Percentiles rank a stretch among this genome's conserved stretches.
Evolutionary conservation across 1,140 invertebrate species (phyloP).

Genomic region (Drosophila sturtevanti): DNA sequence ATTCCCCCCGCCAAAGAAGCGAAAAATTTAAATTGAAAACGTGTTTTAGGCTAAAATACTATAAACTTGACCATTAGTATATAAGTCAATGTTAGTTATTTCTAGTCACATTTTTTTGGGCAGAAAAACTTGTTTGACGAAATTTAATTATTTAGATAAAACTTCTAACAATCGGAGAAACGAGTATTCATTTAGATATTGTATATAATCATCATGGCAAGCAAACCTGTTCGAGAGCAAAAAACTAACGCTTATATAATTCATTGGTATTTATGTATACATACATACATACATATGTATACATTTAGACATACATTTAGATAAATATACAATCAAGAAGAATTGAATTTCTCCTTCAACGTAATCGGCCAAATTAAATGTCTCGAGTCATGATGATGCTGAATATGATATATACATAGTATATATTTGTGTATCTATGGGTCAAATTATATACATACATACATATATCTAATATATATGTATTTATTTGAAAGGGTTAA

Average conservation of each 20-base stretch:
- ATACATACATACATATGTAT: too few relatives aligned
- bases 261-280: neutral
- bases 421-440: neutral
- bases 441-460: neutral
- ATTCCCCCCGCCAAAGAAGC: neutral
- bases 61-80: slow-evolving; percentile 32
- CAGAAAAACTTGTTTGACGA: slow-evolving; percentile 48
- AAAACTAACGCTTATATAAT: slow-evolving; percentile 40
- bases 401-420: neutral
- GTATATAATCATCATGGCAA: slow-evolving; percentile 42
- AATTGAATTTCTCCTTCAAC: neutral
- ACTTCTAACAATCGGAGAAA: slow-evolving; percentile 40
- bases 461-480: neutral
- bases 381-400: slow-evolving; percentile 8
- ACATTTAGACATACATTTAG: neutral
- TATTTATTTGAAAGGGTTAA: slow-evolving; percentile 5
- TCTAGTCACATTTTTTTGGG: slow-evolving; percentile 54
- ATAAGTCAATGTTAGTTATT: slow-evolving; percentile 21
- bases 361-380: neutral
- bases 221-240: slow-evolving; percentile 33
- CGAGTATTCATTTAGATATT: slow-evolving; percentile 32
- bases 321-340: neutral
- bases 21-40: neutral
- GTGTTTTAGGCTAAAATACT: neutral
- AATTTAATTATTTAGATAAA: slow-evolving; percentile 46